Base-by-base conservation (phyloP, 2,888 invertebrate genomes). In the Eugnorisma glareosa region DNA sequence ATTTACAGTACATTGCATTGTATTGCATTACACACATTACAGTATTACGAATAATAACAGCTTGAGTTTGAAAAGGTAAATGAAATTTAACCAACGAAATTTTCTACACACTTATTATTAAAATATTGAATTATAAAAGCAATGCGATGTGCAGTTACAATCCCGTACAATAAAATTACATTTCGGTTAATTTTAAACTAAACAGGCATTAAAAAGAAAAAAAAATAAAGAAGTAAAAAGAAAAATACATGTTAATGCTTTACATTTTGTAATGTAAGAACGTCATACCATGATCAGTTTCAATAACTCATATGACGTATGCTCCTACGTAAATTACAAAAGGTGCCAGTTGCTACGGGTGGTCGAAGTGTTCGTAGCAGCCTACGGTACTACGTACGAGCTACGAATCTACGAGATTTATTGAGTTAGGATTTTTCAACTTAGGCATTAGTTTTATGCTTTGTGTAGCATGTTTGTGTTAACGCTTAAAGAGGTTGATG, bases 371-470 rank as follows among this genome's bases (percentile, higher is more conserved):
- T 77, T 67, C 77, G 81, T 81, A 82, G 81, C 77, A 43, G 35
- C 11, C 76, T 75, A 71, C 43, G 66, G 37, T 51, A 66, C 82
- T 79, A 75, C 76, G 82, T 79, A 75, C 76, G 82, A 40, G 77
- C 82, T 81, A 82, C 81, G 71, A 63, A 28, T 66, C 66, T 82
- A 80, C 59, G 69, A 75, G n/a, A 0, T 54, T 40, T 15, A 37
- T 28, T 45, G 5, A 45, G 10, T 21, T n/a, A 21, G 1, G 2
- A 43, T 57, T 43, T 45, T 59, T 43, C 21, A 43, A 51, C 1
- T 13, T 35, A 43, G 15, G 11, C 40, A 31, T 8, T n/a, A 13
- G 6, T 59, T 35, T 57, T 70, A n/a, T 57, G 43, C 21, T 35
- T 35, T 45, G 10, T 45, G 21, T 45, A n/a, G 15, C 13, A 21